A percentile compares a stretch with the other conserved stretches of the same genome.
Conservation (phyloP, 1,140 invertebrate genomes). For the Drosophila tani region DNA sequence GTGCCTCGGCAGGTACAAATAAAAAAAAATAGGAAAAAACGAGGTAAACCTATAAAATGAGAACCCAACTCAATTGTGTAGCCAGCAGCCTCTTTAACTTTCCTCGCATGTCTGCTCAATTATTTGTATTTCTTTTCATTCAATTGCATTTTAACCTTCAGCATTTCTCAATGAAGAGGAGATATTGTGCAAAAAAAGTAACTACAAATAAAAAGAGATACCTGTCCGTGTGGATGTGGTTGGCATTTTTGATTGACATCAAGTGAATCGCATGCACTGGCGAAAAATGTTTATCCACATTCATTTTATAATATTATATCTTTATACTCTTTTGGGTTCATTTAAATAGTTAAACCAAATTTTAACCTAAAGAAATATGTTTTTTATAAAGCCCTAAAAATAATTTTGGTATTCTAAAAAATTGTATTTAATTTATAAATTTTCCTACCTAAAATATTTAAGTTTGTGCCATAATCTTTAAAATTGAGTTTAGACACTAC, state of each 20-base stretch:
- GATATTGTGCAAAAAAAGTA: slow-evolving; percentile 39
- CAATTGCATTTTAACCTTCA: slow-evolving; percentile 80
- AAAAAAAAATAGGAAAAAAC: not conserved
- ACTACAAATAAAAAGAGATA: slow-evolving; percentile 16
- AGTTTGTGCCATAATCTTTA: too few relatives aligned
- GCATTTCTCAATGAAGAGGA: slow-evolving; percentile 72
- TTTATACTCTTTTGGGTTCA: too few relatives aligned
- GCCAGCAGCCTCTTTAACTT: slow-evolving; percentile 55
- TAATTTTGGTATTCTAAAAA: too few relatives aligned
- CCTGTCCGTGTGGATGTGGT: slow-evolving; percentile 43
- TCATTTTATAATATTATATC: not conserved
- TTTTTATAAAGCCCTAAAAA: too few relatives aligned
- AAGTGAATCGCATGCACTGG: slow-evolving; percentile 11
- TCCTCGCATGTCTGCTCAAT: slow-evolving; percentile 67
- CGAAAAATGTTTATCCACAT: not conserved
- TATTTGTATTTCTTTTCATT: slow-evolving; percentile 63
- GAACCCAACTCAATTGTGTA: slow-evolving; percentile 16
- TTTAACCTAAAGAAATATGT: too few relatives aligned
- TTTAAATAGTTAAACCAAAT: too few relatives aligned
- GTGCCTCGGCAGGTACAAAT: slow-evolving; percentile 10
- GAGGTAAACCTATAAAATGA: slow-evolving; percentile 8
- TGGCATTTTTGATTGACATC: slow-evolving; percentile 76
- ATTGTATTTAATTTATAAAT: too few relatives aligned
- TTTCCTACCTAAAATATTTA: too few relatives aligned
- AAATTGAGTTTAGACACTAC: too few relatives aligned